Base-by-base conservation (phyloP, 2,113 vertebrate genomes). In the Rhadina sibilatrix region DNA sequence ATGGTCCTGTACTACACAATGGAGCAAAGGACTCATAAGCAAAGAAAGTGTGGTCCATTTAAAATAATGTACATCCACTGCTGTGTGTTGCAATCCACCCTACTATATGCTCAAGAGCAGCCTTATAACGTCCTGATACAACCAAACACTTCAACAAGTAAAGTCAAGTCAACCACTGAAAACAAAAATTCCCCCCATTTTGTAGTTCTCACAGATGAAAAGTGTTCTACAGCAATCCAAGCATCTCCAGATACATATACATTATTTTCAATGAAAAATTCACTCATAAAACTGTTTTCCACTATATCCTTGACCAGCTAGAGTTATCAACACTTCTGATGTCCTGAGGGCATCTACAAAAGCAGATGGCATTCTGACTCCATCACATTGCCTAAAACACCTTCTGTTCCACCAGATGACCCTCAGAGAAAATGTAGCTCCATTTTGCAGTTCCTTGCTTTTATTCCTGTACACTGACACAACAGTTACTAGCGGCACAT, bases 1-100 rank as follows among this genome's bases (percentile, higher is more conserved):
- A 35, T 6, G 2, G 10, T n/a, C n/a, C 27, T 7, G 19, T 16
- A 28, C 16, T 3, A 13, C 31, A 47, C 9, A 75, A 8, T 0
- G 0, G 49, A 38, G n/a, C 35, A 66, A 54, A 69, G 28, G 19
- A 60, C 11, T 33, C 10, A 1, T 4, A 30, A 40, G 30, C 16
- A 66, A 72, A 63, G 63, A 33, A 56, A 21, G 13, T 6, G 30
- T 3, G 12, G 15, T 25, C 52, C 44, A 40, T 44, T 74, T 50
- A 60, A 83, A 91, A 49, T 9, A 42, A 64, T 8, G 28, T 5
- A 33, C 12, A 35, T 25, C 12, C 24, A 28, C 23, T 42, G 12
- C 23, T 17, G 17, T 12, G 13, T 24, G 21, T 3, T 33, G 25
- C n/a, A 74, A 16, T n/a, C 12, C 15, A 65, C 30, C 15, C 37